phyloP scores from a whole-genome alignment of 1,140 invertebrate species.

The Eumeta japonica region DNA sequence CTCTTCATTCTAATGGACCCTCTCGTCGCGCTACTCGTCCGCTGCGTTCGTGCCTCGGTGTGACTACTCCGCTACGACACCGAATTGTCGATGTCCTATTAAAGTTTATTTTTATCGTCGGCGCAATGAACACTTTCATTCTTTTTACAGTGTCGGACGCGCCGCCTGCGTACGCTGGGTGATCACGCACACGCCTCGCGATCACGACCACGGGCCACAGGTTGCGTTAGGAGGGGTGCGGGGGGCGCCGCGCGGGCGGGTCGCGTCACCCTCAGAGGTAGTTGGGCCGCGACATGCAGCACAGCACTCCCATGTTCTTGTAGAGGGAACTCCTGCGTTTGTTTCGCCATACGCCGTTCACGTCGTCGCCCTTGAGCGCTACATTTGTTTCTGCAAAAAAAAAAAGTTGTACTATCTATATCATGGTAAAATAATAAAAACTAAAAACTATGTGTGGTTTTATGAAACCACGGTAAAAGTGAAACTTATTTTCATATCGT shows the following conservation, averaged over 20 bases:
- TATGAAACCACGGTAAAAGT: too few species aligned
- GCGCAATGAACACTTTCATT: constrained; percentile 6
- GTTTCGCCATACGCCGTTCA: constrained; percentile 60
- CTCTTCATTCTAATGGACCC: constrained; percentile 44
- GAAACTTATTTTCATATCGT: too few species aligned
- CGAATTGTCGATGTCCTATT: too few species aligned
- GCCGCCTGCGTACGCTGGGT: too few species aligned
- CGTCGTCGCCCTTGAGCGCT: constrained; percentile 59
- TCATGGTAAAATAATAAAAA: too few species aligned
- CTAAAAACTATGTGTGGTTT: too few species aligned
- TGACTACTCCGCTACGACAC: too few species aligned
- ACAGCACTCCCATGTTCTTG: constrained; percentile 68
- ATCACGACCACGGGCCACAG: constrained; percentile 11
- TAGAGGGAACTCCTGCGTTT: constrained; percentile 64
- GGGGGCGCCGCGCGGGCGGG: constrained; percentile 30
- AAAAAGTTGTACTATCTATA: constrained; percentile 7
- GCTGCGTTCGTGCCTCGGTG: too few species aligned
- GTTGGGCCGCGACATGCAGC: constrained; percentile 64
- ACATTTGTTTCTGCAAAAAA: constrained; percentile 56
- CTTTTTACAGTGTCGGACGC: neutral
- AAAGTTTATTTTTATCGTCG: constrained; percentile 31
- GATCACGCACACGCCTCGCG: constrained; percentile 2
- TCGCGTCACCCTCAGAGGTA: constrained; percentile 61
- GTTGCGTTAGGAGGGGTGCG: constrained; percentile 12
- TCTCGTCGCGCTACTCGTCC: too few species aligned